Base-by-base conservation (phyloP, 2,797 vertebrate genomes). In the Sphenodon punctatus region DNA sequence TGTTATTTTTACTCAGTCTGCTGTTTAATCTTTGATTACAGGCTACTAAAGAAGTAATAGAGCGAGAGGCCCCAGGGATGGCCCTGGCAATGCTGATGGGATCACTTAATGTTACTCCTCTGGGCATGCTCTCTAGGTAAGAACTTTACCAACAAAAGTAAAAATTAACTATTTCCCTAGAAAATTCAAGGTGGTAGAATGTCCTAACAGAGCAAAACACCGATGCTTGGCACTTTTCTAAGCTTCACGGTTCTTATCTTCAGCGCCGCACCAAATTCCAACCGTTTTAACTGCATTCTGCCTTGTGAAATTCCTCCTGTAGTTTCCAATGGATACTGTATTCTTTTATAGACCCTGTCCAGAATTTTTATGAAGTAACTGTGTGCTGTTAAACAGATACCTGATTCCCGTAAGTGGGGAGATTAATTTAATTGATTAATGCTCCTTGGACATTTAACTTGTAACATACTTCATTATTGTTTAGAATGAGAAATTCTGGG, bases 41-140 rank as follows among this genome's bases (percentile, higher is more conserved):
- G 98, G 98, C 98, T 94, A 99, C 98, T 94, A 99, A 98, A 95
- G 98, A 99, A 96, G 98, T 99, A 96, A 99, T 99, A 96, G 98
- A 99, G 95, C 97, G 98, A 66, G 98, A 99, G 96, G 98, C 98
- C 72, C 98, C 98, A 71, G 98, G 98, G 90, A 99, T 99, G 98
- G 98, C 98, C 93, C 95, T 99, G 93, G 98, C 98, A 58, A 99
- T 99, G 98, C 95, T 99, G 94, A 99, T 99, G 98, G 98, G 98
- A 94, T 99, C 98, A 59, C 97, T 99, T 92, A 99, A 99, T 94
- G 98, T 99, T 95, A 99, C 98, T 94, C 98, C 98, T 76, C 95
- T 99, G 89, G 98, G 98, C 93, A 99, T 99, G 98, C 97, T 99
- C 67, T 99, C 98, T 95, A 98, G 98, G 98, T 97, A 96, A 96